phyloP scores from a whole-genome alignment of 2,888 invertebrate species.

The Chaetoderma sp. region DNA sequence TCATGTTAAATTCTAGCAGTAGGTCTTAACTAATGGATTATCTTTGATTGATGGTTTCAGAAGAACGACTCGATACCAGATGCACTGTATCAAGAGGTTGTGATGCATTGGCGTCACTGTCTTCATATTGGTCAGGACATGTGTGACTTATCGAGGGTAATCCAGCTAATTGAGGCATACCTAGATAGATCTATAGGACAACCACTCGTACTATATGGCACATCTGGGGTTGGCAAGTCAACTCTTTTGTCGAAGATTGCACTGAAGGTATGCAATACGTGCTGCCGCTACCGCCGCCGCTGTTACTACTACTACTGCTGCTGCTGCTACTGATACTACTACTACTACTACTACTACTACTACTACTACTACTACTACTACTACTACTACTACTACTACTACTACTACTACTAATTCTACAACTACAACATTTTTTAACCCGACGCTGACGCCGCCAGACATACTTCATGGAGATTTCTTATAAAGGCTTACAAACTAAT shows the following conservation, averaged over 20 bases:
- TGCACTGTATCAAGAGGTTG: slow-evolving; percentile 46
- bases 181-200: slow-evolving; percentile 42
- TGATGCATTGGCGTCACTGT: slow-evolving; percentile 47
- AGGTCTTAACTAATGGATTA: no score
- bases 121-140: slow-evolving; percentile 39
- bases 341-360: slow-evolving; percentile 17
- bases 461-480: no score
- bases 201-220: slow-evolving; percentile 56
- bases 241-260: slow-evolving; percentile 55
- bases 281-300: slow-evolving; percentile 7
- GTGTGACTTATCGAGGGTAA: slow-evolving; percentile 41
- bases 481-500: no score
- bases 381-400: slow-evolving; percentile 27
- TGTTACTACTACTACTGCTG: neutral
- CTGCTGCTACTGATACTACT: no score
- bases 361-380: slow-evolving; percentile 30
- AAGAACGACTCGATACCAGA: slow-evolving; percentile 40
- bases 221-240: slow-evolving; percentile 58
- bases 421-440: no score
- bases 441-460: no score
- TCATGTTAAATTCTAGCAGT: no score
- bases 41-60: no score
- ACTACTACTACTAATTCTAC: slow-evolving; percentile 23
- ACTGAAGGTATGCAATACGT: slow-evolving; percentile 44
- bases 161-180: slow-evolving; percentile 46